Base-by-base conservation (phyloP, 1,140 invertebrate genomes). In the Vollenhovia emeryi region DNA sequence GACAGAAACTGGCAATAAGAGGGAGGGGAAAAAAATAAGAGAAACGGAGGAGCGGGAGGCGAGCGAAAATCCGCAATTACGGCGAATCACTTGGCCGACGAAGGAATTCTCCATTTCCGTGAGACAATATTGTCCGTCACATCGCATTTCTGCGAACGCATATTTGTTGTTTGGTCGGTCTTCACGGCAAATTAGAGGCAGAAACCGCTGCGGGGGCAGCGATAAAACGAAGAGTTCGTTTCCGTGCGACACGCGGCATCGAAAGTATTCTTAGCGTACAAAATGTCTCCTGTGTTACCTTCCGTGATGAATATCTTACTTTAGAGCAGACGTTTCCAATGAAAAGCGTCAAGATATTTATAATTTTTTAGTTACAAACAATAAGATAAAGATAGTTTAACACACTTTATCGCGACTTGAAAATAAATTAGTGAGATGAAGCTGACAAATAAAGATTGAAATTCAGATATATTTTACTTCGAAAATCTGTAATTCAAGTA, bases 41-140 rank as follows among this genome's bases (percentile, higher is more conserved):
- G 18, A 64, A 40, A 15, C 13, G 40, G 18, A 85, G 50, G 71
- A 59, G n/a, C 30, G 11, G 60, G 36, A 55, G 84, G 36, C 18
- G 78, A 85, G 76, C 74, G 50, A 89, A 91, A 92, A 89, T 92
- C 87, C 90, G 89, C 90, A 91, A 92, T 92, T 91, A 87, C 87
- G 87, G 84, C 88, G 90, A 92, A 92, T 91, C 91, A 90, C 84
- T 92, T 84, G 76, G 73, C 52, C 85, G 66, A 87, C 73, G 68
- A 84, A 82, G 69, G 74, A 90, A 87, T 90, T 86, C 84, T 88
- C 78, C 74, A 90, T 88, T 90, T 90, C 84, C 89, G 87, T 73
- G 80, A 66, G 80, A 90, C 89, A 88, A 88, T 90, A 90, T 90
- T 90, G 84, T 69, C 76, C 30, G 71, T 43, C 66, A 21, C 55